Evolutionary conservation across 2,888 invertebrate genomes (phyloP).

Genomic region (Volucella zonaria): DNA sequence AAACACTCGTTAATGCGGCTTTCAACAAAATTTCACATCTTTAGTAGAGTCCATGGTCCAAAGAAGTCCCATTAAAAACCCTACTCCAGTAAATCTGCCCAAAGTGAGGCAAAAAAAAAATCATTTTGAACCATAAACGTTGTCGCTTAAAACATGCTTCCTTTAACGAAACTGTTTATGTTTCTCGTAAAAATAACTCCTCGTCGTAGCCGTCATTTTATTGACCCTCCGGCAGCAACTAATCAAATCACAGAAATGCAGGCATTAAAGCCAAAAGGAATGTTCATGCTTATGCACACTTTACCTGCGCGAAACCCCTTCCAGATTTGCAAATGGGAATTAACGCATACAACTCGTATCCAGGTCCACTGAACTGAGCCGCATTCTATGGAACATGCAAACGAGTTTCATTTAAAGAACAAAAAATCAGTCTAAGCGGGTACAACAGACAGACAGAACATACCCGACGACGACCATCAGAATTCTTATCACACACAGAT

Average conservation of each 20-base stretch:
- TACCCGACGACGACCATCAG: constrained; percentile 25
- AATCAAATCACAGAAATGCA: constrained; percentile 50
- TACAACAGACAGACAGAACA: constrained; percentile 18
- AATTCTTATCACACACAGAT: constrained; percentile 55
- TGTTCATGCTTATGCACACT: constrained; percentile 1
- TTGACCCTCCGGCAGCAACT: background rate
- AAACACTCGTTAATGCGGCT: too few species aligned
- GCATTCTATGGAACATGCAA: constrained; percentile 33
- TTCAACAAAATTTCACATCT: too few species aligned
- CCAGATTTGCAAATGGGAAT: constrained; percentile 53
- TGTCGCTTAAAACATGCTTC: too few species aligned
- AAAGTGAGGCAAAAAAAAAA: too few species aligned
- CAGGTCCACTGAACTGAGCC: background rate
- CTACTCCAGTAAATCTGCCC: too few species aligned
- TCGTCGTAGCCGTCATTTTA: constrained; percentile 4
- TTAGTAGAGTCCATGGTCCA: too few species aligned
- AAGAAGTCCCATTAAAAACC: too few species aligned
- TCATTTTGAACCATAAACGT: too few species aligned
- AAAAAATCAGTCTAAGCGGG: constrained; percentile 21
- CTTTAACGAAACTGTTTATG: constrained; percentile 27
- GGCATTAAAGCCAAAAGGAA: constrained; percentile 41
- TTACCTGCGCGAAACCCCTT: constrained; percentile 20
- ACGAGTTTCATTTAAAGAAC: constrained; percentile 35
- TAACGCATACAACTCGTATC: constrained; percentile 28
- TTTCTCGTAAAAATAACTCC: constrained; percentile 16